Base-by-base conservation (phyloP, 2,797 vertebrate genomes). In the Sarcoramphus papa region DNA sequence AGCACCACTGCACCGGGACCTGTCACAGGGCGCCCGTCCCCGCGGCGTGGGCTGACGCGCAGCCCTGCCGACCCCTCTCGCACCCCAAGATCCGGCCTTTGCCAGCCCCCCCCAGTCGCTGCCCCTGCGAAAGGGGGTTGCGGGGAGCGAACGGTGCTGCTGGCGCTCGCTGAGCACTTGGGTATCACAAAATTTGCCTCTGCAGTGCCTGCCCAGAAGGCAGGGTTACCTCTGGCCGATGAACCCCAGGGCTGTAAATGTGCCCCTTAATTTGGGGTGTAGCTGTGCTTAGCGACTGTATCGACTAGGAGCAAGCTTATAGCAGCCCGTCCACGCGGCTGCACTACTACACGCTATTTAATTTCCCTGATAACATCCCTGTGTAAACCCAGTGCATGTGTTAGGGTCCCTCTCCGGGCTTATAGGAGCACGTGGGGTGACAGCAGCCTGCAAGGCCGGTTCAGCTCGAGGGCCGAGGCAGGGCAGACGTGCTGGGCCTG, bases 291-390 rank as follows among this genome's bases (percentile, higher is more conserved):
- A 16, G 33, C 0, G 12, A 12, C 73, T 15, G 19, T 4, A 10
- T 1, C 4, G 17, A 6, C 40, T 0, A 12, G 33, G 30, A 70
- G 19, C 9, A 21, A 30, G n/a, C 13, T 53, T 4, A 6, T 1
- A 37, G 81, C 69, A 45, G 35, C 91, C 35, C n/a, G 0, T 4
- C 19, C 56, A 4, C 14, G 37, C 0, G 25, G 16, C 62, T 28
- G 63, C 40, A 8, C n/a, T 8, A 2, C 24, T 0, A 12, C 14
- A 0, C 2, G 1, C 5, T 3, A 2, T 13, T 54, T 4, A 0
- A 12, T 16, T 20, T 9, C 28, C 68, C 33, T 1, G 2, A 2
- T 10, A 31, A 57, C 40, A 27, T 12, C 72, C 47, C 47, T 4
- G 14, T 2, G 59, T 9, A 16, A 48, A 6, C 22, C 31, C 69